Percentiles rank a stretch among this genome's conserved stretches.
Evolutionary conservation across 2,888 invertebrate genomes (phyloP).

Genomic region (Entomobrya multifasciata): DNA sequence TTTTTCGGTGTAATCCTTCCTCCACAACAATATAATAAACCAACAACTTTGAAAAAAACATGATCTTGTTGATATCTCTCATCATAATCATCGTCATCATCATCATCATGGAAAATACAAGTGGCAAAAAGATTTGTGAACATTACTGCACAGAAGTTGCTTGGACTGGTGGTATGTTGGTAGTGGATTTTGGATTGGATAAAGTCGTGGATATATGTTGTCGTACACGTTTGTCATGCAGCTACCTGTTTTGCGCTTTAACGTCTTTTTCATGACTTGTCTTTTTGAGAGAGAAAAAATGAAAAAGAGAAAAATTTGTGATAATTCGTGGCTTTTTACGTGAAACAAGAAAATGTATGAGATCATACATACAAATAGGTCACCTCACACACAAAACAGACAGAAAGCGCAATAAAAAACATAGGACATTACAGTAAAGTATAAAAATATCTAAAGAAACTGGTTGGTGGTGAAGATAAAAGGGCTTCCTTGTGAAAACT

Average conservation of each 20-base stretch:
- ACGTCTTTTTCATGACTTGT: constrained; percentile 70
- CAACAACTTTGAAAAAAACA: constrained; percentile 17
- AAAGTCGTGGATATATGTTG: constrained; percentile 2
- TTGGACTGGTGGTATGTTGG: not conserved
- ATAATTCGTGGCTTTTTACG: constrained; percentile 50
- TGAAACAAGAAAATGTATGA: constrained; percentile 25
- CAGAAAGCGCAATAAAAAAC: too few relatives aligned
- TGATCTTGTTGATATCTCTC: constrained; percentile 35
- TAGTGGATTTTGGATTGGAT: too few relatives aligned
- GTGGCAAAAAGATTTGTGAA: constrained; percentile 44
- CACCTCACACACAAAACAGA: not conserved
- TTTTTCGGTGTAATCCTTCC: constrained; percentile 52
- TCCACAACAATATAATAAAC: too few relatives aligned
- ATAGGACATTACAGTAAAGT: too few relatives aligned
- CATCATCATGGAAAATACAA: constrained; percentile 40
- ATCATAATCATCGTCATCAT: not conserved
- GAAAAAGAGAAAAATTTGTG: constrained; percentile 36
- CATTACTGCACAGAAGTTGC: constrained; percentile 2
- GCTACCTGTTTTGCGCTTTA: constrained; percentile 66
- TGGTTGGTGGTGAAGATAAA: constrained; percentile 24
- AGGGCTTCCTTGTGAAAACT: constrained; percentile 48
- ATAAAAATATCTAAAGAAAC: not conserved
- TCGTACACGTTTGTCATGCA: constrained; percentile 60
- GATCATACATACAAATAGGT: constrained; percentile 11
- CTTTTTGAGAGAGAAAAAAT: constrained; percentile 19